Evolutionary conservation across 2,888 invertebrate genomes (phyloP).

Genomic region (Bugula neritina): DNA sequence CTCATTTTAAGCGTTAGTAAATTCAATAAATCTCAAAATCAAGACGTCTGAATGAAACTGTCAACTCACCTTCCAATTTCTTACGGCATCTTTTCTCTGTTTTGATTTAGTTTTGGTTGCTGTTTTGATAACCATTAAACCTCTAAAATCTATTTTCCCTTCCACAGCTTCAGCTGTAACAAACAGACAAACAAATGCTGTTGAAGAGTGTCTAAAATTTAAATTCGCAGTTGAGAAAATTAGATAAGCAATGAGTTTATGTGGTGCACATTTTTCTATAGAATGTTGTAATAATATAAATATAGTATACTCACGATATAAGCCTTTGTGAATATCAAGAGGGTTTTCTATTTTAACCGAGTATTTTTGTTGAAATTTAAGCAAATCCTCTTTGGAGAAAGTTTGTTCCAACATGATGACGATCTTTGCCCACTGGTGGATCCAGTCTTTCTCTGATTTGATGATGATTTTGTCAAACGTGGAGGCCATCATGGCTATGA

Average conservation of each 20-base stretch:
- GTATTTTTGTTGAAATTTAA: constrained; percentile 86
- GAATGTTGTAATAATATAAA: too few species aligned
- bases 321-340: neutral
- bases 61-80: constrained; percentile 97
- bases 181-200: neutral
- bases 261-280: too few species aligned
- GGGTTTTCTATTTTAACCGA: constrained; percentile 55
- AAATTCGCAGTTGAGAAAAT: too few species aligned
- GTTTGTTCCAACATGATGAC: constrained; percentile 92
- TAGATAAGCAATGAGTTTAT: too few species aligned
- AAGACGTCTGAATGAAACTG: too few species aligned
- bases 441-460: constrained; percentile 97
- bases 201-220: too few species aligned
- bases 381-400: constrained; percentile 80
- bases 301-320: neutral
- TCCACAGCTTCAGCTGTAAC: neutral
- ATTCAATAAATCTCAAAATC: too few species aligned
- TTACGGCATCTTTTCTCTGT: constrained; percentile 88
- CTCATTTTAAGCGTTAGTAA: too few species aligned
- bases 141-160: constrained; percentile 61
- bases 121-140: constrained; percentile 95
- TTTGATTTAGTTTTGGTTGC: constrained; percentile 92
- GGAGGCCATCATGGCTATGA: constrained; percentile 99
- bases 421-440: constrained; percentile 92
- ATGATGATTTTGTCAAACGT: constrained; percentile 82